A percentile compares a stretch with the other conserved stretches of the same genome.
phyloP scores from a whole-genome alignment of 2,888 invertebrate genomes.

The Drosophila multiciliata region DNA sequence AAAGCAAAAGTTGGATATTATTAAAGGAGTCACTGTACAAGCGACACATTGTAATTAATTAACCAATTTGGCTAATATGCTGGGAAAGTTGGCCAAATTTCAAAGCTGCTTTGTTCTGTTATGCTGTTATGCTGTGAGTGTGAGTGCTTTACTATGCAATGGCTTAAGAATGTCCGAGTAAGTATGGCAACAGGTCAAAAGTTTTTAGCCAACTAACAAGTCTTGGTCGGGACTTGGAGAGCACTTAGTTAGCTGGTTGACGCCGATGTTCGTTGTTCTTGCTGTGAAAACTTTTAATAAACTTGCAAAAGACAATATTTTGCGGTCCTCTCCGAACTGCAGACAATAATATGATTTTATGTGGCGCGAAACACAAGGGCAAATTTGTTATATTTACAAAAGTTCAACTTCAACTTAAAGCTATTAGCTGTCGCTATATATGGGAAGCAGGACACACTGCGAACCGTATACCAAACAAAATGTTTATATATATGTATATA shows the following conservation, averaged over 20 bases:
- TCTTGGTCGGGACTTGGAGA: constrained; percentile 27
- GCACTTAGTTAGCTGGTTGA: constrained; percentile 50
- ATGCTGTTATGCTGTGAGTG: neutral
- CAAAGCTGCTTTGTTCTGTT: constrained; percentile 28
- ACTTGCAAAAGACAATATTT: constrained; percentile 71
- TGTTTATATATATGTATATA: constrained; percentile 2
- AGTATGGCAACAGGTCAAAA: constrained; percentile 69
- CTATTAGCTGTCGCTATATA: constrained; percentile 22
- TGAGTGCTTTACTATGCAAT: neutral
- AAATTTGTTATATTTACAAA: constrained; percentile 64
- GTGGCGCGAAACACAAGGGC: constrained; percentile 54
- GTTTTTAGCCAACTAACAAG: constrained; percentile 59
- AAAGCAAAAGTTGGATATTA: constrained; percentile 2
- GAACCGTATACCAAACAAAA: constrained; percentile 17
- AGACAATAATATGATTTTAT: constrained; percentile 75
- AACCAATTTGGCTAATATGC: constrained; percentile 65
- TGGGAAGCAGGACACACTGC: neutral
- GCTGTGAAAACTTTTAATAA: constrained; percentile 69
- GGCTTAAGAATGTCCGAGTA: constrained; percentile 10
- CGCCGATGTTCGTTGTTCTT: constrained; percentile 25
- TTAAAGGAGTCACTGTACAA: neutral
- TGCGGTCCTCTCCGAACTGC: constrained; percentile 45
- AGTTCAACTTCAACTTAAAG: constrained; percentile 22
- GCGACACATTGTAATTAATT: constrained; percentile 65
- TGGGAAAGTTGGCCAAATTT: constrained; percentile 47